A percentile compares a stretch with the other conserved stretches of the same genome.
These are phyloP conservation scores for Lithodes maja DNA, from an alignment of 2,888 invertebrate species.

Conservation along the genomic window DNA sequence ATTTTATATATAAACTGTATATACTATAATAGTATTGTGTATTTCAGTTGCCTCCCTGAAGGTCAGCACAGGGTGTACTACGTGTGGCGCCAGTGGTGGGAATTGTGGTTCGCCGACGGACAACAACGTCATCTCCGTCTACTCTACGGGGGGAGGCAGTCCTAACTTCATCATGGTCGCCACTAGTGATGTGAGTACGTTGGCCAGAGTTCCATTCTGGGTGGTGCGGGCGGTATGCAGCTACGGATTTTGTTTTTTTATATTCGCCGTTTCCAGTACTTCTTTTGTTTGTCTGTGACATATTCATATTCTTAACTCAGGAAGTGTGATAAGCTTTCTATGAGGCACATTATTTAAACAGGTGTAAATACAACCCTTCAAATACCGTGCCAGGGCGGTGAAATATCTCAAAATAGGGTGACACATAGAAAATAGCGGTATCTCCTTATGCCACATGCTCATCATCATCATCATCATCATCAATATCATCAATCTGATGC, in stretches of 20 bases:
- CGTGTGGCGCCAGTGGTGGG: not conserved
- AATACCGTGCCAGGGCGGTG: too few relatives aligned
- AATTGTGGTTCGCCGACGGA: not conserved
- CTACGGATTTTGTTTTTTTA: not conserved
- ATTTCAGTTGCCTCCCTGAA: too few relatives aligned
- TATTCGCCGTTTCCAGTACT: not conserved
- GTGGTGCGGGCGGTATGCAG: not conserved
- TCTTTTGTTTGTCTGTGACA: not conserved
- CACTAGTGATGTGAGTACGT: constrained; percentile 5
- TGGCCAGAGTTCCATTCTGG: too few relatives aligned
- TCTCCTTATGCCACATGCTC: not conserved
- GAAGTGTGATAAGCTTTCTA: not conserved
- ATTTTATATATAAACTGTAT: too few relatives aligned
- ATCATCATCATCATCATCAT: not conserved
- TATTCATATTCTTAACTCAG: not conserved
- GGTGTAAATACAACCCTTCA: too few relatives aligned
- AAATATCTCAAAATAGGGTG: too few relatives aligned
- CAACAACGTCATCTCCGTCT: constrained; percentile 14
- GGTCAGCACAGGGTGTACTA: too few relatives aligned
- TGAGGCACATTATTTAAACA: not conserved
- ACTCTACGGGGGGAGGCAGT: constrained; percentile 30
- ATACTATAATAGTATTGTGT: too few relatives aligned
- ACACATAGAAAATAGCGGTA: too few relatives aligned
- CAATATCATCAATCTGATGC: not conserved
- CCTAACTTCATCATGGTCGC: constrained; percentile 32